Evolutionary conservation across 2,113 vertebrate species (phyloP).

Genomic region (Anhinga rufa): DNA sequence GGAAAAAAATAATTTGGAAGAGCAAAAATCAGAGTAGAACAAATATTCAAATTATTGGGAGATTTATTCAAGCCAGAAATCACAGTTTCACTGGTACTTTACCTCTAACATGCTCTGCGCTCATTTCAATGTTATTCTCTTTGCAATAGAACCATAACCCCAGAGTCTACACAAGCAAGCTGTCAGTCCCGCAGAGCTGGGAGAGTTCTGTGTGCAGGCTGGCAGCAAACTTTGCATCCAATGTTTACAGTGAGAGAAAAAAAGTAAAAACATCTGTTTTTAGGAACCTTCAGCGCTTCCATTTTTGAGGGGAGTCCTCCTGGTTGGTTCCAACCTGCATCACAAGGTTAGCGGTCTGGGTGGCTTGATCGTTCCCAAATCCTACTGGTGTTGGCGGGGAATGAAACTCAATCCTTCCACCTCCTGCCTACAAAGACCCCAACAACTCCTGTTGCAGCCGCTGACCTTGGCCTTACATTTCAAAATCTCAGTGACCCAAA

Average conservation of each 20-base stretch:
- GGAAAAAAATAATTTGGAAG: not conserved
- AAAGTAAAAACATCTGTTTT: not conserved
- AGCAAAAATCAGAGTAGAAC: not conserved
- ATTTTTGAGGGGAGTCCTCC: not conserved
- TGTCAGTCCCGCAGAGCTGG: not conserved
- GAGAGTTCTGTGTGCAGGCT: not conserved
- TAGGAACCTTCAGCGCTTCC: not conserved
- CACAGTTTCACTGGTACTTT: not conserved
- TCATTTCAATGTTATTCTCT: not conserved
- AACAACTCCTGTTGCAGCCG: not conserved
- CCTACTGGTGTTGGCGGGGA: not conserved
- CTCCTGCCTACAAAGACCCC: not conserved
- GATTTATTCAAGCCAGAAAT: not conserved
- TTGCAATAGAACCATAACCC: not conserved
- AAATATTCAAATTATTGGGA: not conserved
- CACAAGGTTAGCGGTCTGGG: not conserved
- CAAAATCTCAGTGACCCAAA: not conserved
- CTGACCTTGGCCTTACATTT: slow-evolving; percentile 37
- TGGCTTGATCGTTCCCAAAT: not conserved
- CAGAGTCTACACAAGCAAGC: not conserved
- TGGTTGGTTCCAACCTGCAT: not conserved
- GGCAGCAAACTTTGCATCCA: not conserved
- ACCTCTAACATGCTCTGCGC: not conserved
- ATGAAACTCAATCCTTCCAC: not conserved
- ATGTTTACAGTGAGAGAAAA: not conserved